phyloP scores from a whole-genome alignment of 2,113 vertebrate genomes.

The Pycnonotus jocosus region DNA sequence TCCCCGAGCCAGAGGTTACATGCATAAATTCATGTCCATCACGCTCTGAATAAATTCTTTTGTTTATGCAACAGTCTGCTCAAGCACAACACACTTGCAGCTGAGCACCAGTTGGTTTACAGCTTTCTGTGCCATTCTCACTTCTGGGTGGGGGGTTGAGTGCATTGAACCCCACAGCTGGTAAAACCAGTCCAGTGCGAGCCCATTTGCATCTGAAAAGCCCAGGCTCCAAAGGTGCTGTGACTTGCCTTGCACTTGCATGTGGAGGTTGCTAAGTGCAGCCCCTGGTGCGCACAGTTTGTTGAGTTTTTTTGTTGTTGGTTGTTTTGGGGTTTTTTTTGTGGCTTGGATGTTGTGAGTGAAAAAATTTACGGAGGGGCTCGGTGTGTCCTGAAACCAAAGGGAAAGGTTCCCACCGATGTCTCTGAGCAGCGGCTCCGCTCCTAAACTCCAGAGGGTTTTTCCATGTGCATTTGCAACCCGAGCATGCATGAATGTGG shows the following conservation, averaged over 20 bases:
- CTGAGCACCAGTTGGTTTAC: conserved; percentile 59
- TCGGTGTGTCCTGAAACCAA: background rate
- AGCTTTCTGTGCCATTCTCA: conserved; percentile 51
- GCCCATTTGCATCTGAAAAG: conserved; percentile 55
- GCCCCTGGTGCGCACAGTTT: background rate
- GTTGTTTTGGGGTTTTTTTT: background rate
- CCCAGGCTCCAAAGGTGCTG: conserved; percentile 13
- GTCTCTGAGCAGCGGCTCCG: fast-evolving
- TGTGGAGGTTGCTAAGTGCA: conserved; percentile 25
- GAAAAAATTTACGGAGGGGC: background rate
- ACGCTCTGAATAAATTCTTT: conserved; percentile 49
- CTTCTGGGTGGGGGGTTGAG: conserved; percentile 47
- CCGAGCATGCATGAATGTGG: fast-evolving
- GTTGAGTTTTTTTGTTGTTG: too few relatives aligned
- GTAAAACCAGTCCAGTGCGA: conserved; percentile 15
- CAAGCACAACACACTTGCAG: conserved; percentile 58
- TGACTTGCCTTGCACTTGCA: conserved; percentile 29
- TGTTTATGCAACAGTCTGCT: conserved; percentile 49
- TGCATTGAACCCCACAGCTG: conserved; percentile 52
- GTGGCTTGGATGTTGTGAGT: background rate
- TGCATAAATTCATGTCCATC: conserved; percentile 55
- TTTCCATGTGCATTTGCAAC: fast-evolving
- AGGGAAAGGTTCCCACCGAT: background rate
- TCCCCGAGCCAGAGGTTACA: conserved; percentile 43
- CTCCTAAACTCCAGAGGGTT: background rate